A percentile compares a stretch with the other conserved stretches of the same genome.
These are phyloP conservation scores for Trichogramma pretiosum DNA, from an alignment of 1,140 invertebrate genomes.

Conservation along the genomic window DNA sequence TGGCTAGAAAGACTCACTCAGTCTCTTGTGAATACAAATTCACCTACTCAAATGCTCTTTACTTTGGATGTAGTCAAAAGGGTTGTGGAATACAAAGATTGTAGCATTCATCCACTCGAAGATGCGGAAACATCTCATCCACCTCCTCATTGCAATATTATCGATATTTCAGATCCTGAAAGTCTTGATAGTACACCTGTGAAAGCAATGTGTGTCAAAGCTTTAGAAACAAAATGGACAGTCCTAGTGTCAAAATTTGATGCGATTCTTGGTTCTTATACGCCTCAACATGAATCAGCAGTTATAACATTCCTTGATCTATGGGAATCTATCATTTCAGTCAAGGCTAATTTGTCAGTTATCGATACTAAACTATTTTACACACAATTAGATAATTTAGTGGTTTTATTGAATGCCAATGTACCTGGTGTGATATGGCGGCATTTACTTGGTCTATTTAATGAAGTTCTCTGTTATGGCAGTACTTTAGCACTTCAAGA, in stretches of 20 bases:
- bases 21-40: slow-evolving; percentile 40
- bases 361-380: slow-evolving; percentile 84
- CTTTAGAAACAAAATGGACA: slow-evolving; percentile 73
- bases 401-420: slow-evolving; percentile 61
- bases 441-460: slow-evolving; percentile 72
- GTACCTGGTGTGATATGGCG: slow-evolving; percentile 74
- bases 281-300: slow-evolving; percentile 42
- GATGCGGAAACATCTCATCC: slow-evolving; percentile 42
- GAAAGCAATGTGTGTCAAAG: slow-evolving; percentile 76
- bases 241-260: slow-evolving; percentile 57
- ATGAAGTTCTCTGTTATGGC: slow-evolving; percentile 82
- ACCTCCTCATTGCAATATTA: slow-evolving; percentile 50
- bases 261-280: slow-evolving; percentile 42
- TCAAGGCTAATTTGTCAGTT: slow-evolving; percentile 80
- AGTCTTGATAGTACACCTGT: slow-evolving; percentile 71
- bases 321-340: slow-evolving; percentile 86
- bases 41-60: slow-evolving; percentile 58
- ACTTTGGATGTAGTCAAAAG: slow-evolving; percentile 75
- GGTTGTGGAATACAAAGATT: slow-evolving; percentile 79
- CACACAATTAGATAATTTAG: slow-evolving; percentile 71
- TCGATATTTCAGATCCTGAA: slow-evolving; percentile 66
- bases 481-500: slow-evolving; percentile 81
- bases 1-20: slow-evolving; percentile 62
- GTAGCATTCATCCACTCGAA: slow-evolving; percentile 71
- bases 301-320: slow-evolving; percentile 73